Conservation (phyloP, 2,113 vertebrate genomes). For the Philantomba maxwellii region DNA sequence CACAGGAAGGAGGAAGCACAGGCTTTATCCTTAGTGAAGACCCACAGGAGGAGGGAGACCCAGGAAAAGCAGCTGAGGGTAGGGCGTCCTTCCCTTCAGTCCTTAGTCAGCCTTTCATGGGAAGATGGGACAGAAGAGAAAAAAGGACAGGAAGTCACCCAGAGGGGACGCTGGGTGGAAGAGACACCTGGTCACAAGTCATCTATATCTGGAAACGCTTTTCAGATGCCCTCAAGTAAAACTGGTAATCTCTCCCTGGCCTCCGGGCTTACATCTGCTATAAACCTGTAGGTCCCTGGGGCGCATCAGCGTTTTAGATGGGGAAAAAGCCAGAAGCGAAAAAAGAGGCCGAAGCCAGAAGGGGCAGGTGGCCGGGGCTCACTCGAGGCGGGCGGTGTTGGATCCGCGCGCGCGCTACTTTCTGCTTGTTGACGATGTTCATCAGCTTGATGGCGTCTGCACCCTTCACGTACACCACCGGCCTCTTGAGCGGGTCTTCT, state of each 20-base stretch:
- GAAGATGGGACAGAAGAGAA: background rate
- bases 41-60: background rate
- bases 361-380: constrained; percentile 62
- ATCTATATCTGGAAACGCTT: background rate
- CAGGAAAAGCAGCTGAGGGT: background rate
- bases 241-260: background rate
- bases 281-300: background rate
- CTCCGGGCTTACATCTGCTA: background rate
- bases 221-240: background rate
- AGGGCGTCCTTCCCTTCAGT: background rate
- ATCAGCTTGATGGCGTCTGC: constrained; percentile 96
- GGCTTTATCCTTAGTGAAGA: background rate
- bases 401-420: constrained; percentile 95
- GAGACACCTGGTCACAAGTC: background rate
- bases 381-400: constrained; percentile 95
- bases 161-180: background rate
- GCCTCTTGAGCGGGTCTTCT: constrained; percentile 96
- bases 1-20: background rate
- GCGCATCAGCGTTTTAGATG: background rate
- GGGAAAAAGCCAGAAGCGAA: background rate
- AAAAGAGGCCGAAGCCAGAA: background rate
- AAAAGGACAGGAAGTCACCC: background rate
- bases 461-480: constrained; percentile 98
- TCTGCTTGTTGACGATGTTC: constrained; percentile 99
- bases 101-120: background rate